phyloP scores from a whole-genome alignment of 2,888 invertebrate species.

The Nephrotoma flavescens region DNA sequence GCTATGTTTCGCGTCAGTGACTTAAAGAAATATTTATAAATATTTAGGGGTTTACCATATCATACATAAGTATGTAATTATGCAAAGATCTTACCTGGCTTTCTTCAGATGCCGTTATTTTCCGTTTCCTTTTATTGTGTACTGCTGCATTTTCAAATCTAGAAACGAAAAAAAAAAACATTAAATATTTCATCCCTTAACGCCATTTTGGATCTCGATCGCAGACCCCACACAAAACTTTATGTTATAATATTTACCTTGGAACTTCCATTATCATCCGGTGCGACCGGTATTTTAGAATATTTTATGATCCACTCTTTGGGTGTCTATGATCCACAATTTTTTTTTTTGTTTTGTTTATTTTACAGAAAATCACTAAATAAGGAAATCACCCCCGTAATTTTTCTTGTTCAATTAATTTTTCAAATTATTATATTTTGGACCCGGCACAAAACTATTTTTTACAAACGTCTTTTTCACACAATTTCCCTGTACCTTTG shows the following conservation, averaged over 20 bases:
- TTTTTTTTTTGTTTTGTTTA: not conserved
- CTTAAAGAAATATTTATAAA: not conserved
- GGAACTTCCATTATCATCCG: conserved; percentile 2
- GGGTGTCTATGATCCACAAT: not conserved
- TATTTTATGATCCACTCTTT: not conserved
- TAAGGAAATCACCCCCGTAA: not conserved
- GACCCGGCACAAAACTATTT: not conserved
- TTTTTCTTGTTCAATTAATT: not conserved
- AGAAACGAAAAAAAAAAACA: not conserved
- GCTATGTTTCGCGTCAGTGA: conserved; percentile 1
- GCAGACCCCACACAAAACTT: not conserved
- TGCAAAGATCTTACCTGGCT: not conserved
- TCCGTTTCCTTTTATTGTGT: conserved; percentile 1
- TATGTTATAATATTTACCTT: not conserved
- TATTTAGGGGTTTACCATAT: not conserved
- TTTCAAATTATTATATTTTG: not conserved
- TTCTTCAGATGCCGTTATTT: not conserved
- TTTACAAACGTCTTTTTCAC: not conserved
- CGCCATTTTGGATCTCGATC: not conserved
- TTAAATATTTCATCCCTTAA: not conserved
- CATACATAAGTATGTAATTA: not conserved
- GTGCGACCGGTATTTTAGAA: not conserved
- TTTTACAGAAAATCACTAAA: not conserved
- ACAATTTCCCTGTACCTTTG: not conserved
- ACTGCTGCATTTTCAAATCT: not conserved